Percentiles rank a stretch among this genome's conserved stretches.
phyloP scores from a whole-genome alignment of 1,140 invertebrate genomes.

The Zelostemma sp. region DNA sequence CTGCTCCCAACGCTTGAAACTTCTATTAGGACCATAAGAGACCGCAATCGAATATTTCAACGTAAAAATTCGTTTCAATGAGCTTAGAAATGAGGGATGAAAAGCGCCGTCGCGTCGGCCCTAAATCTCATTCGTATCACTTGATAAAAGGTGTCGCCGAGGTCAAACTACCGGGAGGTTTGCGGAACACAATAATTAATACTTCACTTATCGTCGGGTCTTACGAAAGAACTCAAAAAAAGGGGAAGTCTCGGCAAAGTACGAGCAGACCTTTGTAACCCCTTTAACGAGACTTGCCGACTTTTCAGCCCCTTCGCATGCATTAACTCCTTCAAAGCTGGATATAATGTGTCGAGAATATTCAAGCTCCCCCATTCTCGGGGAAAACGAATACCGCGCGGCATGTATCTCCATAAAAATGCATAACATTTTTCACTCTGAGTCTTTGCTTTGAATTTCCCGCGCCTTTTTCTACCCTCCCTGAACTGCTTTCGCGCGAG shows the following conservation, averaged over 20 bases:
- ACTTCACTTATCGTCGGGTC: neutral
- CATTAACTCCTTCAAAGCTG: neutral
- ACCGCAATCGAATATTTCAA: neutral
- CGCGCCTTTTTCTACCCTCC: neutral
- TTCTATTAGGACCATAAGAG: neutral
- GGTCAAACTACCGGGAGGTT: too few species aligned
- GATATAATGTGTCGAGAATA: slow-evolving; percentile 6
- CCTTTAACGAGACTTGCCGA: neutral
- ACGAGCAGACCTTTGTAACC: neutral
- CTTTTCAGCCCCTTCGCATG: neutral
- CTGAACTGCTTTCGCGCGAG: neutral
- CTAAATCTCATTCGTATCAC: too few species aligned
- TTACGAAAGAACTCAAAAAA: neutral
- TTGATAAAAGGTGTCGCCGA: too few species aligned
- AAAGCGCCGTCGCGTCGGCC: too few species aligned
- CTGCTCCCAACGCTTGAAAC: neutral
- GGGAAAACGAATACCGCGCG: neutral
- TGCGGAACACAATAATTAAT: too few species aligned
- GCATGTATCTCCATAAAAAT: slow-evolving; percentile 9
- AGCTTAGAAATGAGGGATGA: too few species aligned
- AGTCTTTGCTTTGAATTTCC: neutral
- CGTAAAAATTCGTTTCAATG: too few species aligned
- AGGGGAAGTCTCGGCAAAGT: neutral
- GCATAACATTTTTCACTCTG: slow-evolving; percentile 12
- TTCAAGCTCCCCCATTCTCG: slow-evolving; percentile 2